Conservation (phyloP, 2,888 invertebrate species). For the Acrocyrtus sp. region DNA sequence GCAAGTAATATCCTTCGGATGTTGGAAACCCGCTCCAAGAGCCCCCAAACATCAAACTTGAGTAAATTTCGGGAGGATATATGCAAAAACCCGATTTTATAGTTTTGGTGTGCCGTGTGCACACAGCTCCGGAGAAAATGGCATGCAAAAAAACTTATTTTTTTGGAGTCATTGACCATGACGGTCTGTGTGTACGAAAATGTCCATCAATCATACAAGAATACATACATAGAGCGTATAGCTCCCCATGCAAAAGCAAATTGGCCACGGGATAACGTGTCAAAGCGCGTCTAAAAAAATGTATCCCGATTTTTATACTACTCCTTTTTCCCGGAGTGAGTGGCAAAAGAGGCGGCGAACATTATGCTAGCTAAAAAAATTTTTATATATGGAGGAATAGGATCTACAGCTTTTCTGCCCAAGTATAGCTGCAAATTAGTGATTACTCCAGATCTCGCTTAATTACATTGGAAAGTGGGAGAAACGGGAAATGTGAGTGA, state of each 20-base stretch:
- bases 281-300: not conserved
- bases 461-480: too few species aligned
- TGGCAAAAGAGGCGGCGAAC: not conserved
- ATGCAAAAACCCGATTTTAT: conserved; percentile 3
- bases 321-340: not conserved
- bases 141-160: conserved; percentile 42
- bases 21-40: not conserved
- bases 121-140: conserved; percentile 4
- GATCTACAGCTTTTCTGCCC: too few species aligned
- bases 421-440: too few species aligned
- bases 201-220: conserved; percentile 31
- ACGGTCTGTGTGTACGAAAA: conserved; percentile 18
- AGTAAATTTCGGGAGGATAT: too few species aligned
- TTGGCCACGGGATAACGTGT: too few species aligned
- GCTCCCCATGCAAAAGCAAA: too few species aligned
- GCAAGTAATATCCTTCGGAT: too few species aligned
- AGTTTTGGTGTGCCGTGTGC: not conserved
- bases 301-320: not conserved
- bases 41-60: not conserved
- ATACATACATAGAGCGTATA: too few species aligned
- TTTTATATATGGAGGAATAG: too few species aligned
- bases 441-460: too few species aligned
- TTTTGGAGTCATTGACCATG: conserved; percentile 38
- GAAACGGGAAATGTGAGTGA: too few species aligned
- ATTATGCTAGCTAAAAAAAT: too few species aligned